Evolutionary conservation across 2,113 vertebrate species (phyloP), one percentile per base, ranked within the genome.

Genomic region (Cynoglossus semilaevis): DNA sequence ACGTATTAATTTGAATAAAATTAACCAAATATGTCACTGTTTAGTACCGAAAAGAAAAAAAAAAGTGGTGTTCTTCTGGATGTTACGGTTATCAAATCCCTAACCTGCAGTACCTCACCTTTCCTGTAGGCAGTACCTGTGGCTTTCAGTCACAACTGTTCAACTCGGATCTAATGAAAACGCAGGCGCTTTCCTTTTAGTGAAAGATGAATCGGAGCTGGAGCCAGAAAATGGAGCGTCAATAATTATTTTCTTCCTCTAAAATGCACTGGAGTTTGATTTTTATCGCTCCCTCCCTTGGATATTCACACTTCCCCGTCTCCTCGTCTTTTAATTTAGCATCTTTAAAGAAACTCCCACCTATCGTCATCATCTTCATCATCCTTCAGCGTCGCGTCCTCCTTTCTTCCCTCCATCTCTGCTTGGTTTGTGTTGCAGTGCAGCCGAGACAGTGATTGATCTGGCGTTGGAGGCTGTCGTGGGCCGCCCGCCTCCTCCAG

Each of bases 401-500:
- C 52, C 62, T 17, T 16, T 13, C 46, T 5, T 15, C 8, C 15
- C 38, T 37, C 40, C 11, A n/a, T 51, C 62, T 38, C 59, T 45
- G 14, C 16, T 72, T 43, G 22, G 22, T 6, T 29, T 6, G 22
- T 29, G 22, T 29, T 34, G 44, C 11, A 53, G 61, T 69, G 56
- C 63, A 38, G 67, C 60, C 10, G 46, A 79, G 72, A 64, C 73
- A 52, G 78, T 81, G 87, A 90, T 90, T 91, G 91, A 91, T 90
- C 85, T 67, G 72, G 53, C 46, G 46, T 64, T 29, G 63, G 72
- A 81, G 64, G 70, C 76, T 82, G 65, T 63, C 70, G 46, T 70
- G 73, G 67, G 55, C 67, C 78, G 72, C 65, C 79, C 71, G 76
- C 79, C 77, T 79, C 66, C 74, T 67, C 61, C 79, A 68, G 56